Percentiles rank a stretch among this genome's conserved stretches.
Conservation (phyloP, 2,797 vertebrate genomes). For the Erpetoichthys calabaricus region DNA sequence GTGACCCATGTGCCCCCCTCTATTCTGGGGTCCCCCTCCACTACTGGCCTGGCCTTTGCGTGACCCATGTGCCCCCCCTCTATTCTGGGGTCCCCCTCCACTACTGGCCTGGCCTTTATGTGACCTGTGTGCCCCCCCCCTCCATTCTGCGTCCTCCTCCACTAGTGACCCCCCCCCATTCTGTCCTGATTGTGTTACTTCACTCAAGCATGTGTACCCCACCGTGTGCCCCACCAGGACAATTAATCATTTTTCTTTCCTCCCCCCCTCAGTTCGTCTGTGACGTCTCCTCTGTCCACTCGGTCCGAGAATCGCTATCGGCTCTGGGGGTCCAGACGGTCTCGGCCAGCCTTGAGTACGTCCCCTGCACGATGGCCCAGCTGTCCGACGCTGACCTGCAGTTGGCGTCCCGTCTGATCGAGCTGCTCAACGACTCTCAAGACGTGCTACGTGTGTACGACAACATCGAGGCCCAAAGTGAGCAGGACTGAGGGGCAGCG, state of each 20-base stretch:
- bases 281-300: slow-evolving; percentile 38
- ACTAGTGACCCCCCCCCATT: too few relatives aligned
- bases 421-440: slow-evolving; percentile 41
- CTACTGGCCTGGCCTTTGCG: too few relatives aligned
- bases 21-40: too few relatives aligned
- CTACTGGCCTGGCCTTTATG: too few relatives aligned
- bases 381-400: slow-evolving; percentile 51
- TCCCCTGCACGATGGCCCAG: slow-evolving; percentile 35
- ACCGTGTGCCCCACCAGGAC: too few relatives aligned
- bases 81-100: too few relatives aligned
- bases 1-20: too few relatives aligned
- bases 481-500: not conserved
- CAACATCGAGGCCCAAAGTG: slow-evolving; percentile 51
- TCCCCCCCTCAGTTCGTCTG: slow-evolving; percentile 60
- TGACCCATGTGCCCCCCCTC: too few relatives aligned
- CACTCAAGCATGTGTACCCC: too few relatives aligned
- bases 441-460: slow-evolving; percentile 73
- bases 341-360: slow-evolving; percentile 53
- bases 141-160: too few relatives aligned
- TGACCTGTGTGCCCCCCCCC: too few relatives aligned
- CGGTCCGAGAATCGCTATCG: slow-evolving; percentile 50
- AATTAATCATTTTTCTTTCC: not conserved
- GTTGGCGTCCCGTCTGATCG: slow-evolving; percentile 49
- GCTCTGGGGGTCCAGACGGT: slow-evolving; percentile 44
- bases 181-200: too few relatives aligned